Evolutionary conservation across 2,888 invertebrate genomes (phyloP), one percentile per base, ranked within the genome.

Genomic region (Phasia obesa): DNA sequence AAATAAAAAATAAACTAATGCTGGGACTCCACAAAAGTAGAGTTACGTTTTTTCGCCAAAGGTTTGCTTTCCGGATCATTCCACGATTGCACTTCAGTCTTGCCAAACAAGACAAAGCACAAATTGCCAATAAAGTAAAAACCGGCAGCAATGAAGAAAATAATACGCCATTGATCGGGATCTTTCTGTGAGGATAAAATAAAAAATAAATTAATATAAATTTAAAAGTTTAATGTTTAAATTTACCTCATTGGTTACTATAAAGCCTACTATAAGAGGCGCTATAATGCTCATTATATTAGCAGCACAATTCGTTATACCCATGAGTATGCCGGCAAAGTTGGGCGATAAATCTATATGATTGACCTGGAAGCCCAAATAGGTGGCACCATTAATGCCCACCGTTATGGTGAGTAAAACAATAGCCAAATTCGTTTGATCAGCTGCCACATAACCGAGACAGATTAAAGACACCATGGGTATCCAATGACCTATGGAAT

Each of bases 341-440:
- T 95, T 96, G 0, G 97, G 96, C 6, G 97, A 95, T 67, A 97
- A 92, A 91, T 97, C 97, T 84, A 97, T 95, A 87, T 96, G 96
- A 85, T 96, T 97, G 94, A 93, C 93, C 94, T 95, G 93, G 88
- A 94, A 96, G 2, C 96, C 96, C 55, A 95, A 94, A 86, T 94
- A 96, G 67, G 94, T 94, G 1, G 94, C 94, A 0, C 95, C 94
- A 86, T 96, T 96, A 3, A 95, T 92, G 0, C 96, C 95, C 0
- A 96, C 95, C 0, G 96, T 95, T 25, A 95, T 87, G 0, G 95
- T 93, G 0, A 97, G 92, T 55, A 96, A 91, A 0, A 91, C 90
- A 2, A 96, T 94, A 0, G 95, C 95, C 9, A 94, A 86, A 25
- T 87, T 86, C 0, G 89, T 87, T 49, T 90, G 86, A 2, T 87